A percentile compares a stretch with the other conserved stretches of the same genome.
Conservation (phyloP, 2,113 vertebrate genomes). For the Burhinus oedicnemus region DNA sequence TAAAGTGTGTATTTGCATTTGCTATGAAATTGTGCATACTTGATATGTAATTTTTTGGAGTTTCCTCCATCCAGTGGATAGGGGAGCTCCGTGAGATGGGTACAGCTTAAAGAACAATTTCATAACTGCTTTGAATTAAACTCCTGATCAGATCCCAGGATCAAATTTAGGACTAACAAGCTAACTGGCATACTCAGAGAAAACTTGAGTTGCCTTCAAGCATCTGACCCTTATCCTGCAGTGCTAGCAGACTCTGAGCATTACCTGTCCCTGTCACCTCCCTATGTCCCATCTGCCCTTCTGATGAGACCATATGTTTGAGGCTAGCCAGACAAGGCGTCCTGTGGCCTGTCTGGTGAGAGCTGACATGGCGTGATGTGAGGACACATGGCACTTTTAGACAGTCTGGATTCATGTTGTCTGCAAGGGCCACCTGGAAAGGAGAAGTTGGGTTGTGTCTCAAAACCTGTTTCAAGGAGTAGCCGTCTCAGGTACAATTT, state of each 20-base stretch:
- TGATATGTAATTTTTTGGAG: neutral
- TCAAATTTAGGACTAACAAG: neutral
- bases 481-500: neutral
- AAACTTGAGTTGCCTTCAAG: neutral
- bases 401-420: neutral
- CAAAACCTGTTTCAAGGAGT: neutral
- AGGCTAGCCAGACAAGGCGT: neutral
- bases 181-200: neutral
- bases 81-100: neutral
- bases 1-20: neutral
- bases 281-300: neutral
- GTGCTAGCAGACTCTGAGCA: neutral
- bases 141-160: neutral
- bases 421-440: neutral
- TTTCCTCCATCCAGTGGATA: neutral
- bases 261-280: neutral
- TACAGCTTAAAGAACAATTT: neutral
- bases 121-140: neutral
- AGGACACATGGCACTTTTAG: neutral
- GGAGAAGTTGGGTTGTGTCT: neutral
- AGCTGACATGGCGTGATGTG: neutral
- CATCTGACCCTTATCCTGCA: neutral
- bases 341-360: neutral
- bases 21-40: neutral
- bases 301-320: neutral